These are phyloP conservation scores for Eublepharis macularius DNA, from an alignment of 2,113 vertebrate genomes.

Conservation along the genomic window DNA sequence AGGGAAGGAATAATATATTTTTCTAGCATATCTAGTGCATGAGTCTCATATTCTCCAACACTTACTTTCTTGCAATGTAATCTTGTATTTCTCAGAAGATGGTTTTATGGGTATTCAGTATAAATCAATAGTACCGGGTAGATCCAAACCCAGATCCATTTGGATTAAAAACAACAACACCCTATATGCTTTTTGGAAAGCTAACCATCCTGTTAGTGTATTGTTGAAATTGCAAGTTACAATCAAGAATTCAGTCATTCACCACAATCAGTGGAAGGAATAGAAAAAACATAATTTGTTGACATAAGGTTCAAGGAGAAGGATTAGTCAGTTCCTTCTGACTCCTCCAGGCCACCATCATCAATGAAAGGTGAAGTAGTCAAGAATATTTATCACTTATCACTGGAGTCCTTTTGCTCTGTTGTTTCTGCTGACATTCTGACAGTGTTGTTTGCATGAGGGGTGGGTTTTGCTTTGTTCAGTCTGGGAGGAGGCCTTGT, in stretches of 20 bases:
- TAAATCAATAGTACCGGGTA: neutral
- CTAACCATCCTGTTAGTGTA: neutral
- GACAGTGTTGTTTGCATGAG: neutral
- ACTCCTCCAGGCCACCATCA: neutral
- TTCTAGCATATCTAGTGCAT: too few species aligned
- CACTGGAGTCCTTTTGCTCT: neutral
- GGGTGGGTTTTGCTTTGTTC: neutral
- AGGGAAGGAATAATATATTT: neutral
- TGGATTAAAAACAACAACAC: neutral
- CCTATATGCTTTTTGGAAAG: neutral
- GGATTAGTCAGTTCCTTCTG: neutral
- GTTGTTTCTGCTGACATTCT: neutral
- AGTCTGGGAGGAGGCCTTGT: neutral
- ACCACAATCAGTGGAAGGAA: neutral
- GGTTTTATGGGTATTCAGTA: neutral
- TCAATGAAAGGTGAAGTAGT: neutral
- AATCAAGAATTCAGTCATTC: neutral
- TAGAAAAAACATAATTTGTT: neutral
- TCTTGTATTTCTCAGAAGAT: neutral
- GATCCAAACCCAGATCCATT: neutral
- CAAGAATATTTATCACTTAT: neutral
- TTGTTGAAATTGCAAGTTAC: neutral
- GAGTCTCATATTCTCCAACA: neutral
- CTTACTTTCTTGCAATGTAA: neutral
- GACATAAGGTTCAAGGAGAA: neutral